Conservation (phyloP, 2,113 vertebrate genomes). For the Xenus cinereus region DNA sequence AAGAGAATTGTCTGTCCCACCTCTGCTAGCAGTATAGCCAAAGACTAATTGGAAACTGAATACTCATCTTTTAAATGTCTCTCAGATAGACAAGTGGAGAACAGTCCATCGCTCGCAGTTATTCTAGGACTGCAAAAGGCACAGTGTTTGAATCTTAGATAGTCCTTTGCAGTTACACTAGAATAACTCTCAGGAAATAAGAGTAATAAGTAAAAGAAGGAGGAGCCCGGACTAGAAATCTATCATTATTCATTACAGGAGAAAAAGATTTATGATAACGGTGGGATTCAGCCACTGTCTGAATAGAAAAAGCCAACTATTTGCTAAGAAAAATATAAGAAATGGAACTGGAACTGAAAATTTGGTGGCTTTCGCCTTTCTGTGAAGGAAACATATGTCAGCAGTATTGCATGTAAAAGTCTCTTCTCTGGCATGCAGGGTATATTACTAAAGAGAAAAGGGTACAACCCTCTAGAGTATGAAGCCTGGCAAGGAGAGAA, state of each 20-base stretch:
- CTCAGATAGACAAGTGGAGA: background rate
- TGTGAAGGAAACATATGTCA: background rate
- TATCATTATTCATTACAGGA: background rate
- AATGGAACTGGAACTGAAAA: background rate
- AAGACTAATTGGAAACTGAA: background rate
- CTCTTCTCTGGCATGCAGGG: background rate
- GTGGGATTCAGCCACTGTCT: background rate
- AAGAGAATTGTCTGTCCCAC: background rate
- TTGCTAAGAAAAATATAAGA: background rate
- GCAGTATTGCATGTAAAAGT: background rate
- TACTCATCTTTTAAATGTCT: background rate
- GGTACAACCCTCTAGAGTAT: background rate
- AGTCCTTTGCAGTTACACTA: background rate
- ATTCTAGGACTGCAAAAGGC: background rate
- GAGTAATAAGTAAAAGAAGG: background rate
- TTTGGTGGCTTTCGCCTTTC: background rate
- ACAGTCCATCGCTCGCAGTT: background rate
- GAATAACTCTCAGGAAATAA: background rate
- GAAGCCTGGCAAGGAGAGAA: background rate
- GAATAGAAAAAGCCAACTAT: background rate
- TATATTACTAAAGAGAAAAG: background rate
- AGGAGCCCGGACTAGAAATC: background rate
- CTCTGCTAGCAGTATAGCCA: background rate
- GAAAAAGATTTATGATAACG: background rate
- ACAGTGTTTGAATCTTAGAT: background rate